phyloP scores from a whole-genome alignment of 2,888 invertebrate genomes.

The Lasius fuliginosus region DNA sequence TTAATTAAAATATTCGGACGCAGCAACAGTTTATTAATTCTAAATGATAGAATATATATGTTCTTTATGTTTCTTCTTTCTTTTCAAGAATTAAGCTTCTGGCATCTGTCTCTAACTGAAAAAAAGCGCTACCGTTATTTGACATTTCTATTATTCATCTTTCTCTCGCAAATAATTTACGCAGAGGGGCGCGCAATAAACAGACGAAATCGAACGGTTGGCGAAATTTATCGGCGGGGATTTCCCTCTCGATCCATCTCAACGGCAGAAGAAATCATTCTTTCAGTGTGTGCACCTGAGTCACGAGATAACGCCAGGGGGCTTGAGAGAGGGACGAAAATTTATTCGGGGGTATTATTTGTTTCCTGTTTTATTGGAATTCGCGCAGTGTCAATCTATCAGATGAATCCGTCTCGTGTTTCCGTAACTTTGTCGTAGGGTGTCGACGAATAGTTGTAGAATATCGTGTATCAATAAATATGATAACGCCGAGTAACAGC shows the following conservation, averaged over 20 bases:
- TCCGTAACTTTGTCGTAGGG: neutral
- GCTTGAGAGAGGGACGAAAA: neutral
- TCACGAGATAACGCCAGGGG: neutral
- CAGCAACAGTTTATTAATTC: neutral
- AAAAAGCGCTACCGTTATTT: neutral
- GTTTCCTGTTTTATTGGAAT: conserved; percentile 6
- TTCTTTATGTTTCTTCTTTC: too few relatives aligned
- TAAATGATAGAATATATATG: neutral
- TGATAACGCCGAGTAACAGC: too few relatives aligned
- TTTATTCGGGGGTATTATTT: conserved; percentile 37
- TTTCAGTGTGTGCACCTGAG: conserved; percentile 33
- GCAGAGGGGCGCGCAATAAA: conserved; percentile 9
- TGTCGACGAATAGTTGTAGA: neutral
- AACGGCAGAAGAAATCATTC: conserved; percentile 33
- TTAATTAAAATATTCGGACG: neutral
- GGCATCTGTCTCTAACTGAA: neutral
- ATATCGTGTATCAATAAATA: conserved; percentile 20
- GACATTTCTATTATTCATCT: neutral
- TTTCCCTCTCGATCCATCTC: conserved; percentile 21
- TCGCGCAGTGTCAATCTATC: neutral
- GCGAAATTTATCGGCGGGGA: conserved; percentile 30
- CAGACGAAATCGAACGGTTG: conserved; percentile 21
- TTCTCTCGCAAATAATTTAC: conserved; percentile 15
- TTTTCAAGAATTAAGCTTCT: neutral
- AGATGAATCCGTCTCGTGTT: neutral